Evolutionary conservation across 2,113 vertebrate genomes (phyloP).

Genomic region (Calyptommatus sinebrachiatus): DNA sequence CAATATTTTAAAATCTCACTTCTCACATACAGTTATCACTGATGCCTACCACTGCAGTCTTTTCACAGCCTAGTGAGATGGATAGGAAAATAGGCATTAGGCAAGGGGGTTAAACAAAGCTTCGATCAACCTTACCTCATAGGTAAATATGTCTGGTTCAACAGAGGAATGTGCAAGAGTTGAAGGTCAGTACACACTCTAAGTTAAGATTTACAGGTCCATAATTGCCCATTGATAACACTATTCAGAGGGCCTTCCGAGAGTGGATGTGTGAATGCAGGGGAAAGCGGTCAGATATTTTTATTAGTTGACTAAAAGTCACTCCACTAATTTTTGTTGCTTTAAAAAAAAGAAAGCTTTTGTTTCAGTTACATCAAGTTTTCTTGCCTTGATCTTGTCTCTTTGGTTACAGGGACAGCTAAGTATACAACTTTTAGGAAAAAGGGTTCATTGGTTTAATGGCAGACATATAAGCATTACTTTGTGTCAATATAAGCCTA

Average conservation of each 20-base stretch:
- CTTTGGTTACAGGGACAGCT: background rate
- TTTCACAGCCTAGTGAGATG: background rate
- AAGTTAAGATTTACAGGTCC: slow-evolving; percentile 48
- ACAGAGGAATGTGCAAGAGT: background rate
- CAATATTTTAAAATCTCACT: background rate
- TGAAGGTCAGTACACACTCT: slow-evolving; percentile 25
- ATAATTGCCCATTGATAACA: slow-evolving; percentile 46
- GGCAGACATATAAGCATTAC: background rate
- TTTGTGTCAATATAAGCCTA: slow-evolving; percentile 17
- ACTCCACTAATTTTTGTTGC: background rate
- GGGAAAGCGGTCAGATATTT: slow-evolving; percentile 2
- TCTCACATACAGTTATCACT: background rate
- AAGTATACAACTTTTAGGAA: background rate
- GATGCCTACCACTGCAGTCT: background rate
- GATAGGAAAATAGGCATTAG: background rate
- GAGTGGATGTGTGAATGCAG: slow-evolving; percentile 5
- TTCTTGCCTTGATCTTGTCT: background rate
- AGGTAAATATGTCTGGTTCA: slow-evolving; percentile 19
- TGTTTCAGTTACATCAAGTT: background rate
- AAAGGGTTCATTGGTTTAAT: background rate
- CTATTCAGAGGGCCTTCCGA: slow-evolving; percentile 33
- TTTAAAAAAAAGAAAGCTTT: background rate
- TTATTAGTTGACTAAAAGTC: slow-evolving; percentile 32
- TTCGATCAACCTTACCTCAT: slow-evolving; percentile 2
- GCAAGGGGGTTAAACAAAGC: background rate